Evolutionary conservation across 2,113 vertebrate genomes (phyloP).

Genomic region (Xiphorhynchus elegans): DNA sequence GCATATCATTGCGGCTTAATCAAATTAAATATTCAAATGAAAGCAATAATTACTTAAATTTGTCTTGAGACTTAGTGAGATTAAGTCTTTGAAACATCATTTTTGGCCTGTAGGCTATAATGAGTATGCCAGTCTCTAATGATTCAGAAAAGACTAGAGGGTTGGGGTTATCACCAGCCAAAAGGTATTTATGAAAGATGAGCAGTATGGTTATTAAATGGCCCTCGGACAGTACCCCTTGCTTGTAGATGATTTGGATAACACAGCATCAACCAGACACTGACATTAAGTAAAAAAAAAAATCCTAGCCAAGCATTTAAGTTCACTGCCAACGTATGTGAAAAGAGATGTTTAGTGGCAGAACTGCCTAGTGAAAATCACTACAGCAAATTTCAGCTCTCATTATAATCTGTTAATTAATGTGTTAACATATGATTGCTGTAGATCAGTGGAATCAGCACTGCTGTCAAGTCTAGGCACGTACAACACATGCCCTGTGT

Average conservation of each 20-base stretch:
- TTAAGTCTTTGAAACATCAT: slow-evolving; percentile 63
- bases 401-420: slow-evolving; percentile 62
- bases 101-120: slow-evolving; percentile 62
- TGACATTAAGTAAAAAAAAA: not conserved
- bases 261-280: not conserved
- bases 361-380: not conserved
- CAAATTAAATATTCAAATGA: slow-evolving; percentile 72
- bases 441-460: not conserved
- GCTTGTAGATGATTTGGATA: not conserved
- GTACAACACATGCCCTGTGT: not conserved
- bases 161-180: slow-evolving; percentile 10
- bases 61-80: slow-evolving; percentile 63
- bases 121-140: slow-evolving; percentile 38
- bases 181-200: slow-evolving; percentile 35
- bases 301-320: not conserved
- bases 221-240: not conserved
- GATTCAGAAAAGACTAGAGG: slow-evolving; percentile 8
- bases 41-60: slow-evolving; percentile 69
- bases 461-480: not conserved
- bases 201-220: not conserved
- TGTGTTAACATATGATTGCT: not conserved
- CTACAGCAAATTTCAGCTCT: slow-evolving; percentile 1
- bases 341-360: not conserved
- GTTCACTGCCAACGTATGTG: not conserved
- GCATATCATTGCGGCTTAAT: slow-evolving; percentile 37